phyloP scores from a whole-genome alignment of 2,113 vertebrate species.

The Uria lomvia region DNA sequence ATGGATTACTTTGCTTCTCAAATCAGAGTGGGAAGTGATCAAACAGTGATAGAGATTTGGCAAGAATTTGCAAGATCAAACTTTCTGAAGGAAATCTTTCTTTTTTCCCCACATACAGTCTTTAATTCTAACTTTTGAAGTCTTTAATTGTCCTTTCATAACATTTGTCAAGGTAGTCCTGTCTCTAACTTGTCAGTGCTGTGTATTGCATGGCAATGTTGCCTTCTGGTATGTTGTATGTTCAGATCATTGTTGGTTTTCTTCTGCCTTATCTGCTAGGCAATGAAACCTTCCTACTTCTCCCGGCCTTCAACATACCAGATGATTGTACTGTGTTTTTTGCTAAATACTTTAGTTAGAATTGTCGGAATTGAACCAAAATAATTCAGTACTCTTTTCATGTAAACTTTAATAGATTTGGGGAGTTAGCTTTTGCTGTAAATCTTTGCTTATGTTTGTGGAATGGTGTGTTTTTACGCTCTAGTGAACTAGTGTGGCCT shows the following conservation, averaged over 20 bases:
- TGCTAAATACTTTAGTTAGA: background rate
- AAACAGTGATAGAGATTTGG: background rate
- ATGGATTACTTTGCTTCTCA: background rate
- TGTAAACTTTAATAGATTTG: background rate
- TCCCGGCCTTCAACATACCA: background rate
- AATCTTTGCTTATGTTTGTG: background rate
- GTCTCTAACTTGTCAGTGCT: background rate
- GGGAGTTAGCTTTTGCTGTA: background rate
- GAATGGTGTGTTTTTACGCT: background rate
- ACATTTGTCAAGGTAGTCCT: background rate
- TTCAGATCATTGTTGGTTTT: background rate
- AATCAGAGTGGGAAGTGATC: background rate
- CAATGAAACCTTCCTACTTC: background rate
- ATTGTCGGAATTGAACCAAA: background rate
- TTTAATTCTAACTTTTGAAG: background rate
- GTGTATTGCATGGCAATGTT: background rate
- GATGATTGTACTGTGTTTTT: background rate
- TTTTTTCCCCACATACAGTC: background rate
- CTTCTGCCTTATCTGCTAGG: background rate
- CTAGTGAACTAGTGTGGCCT: background rate
- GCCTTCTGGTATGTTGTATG: background rate
- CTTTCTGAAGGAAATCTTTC: background rate
- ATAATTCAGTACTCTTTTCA: background rate
- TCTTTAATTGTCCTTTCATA: background rate
- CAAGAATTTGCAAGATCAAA: background rate